Conservation (phyloP, 2,888 invertebrate genomes). For the Rhingia campestris region DNA sequence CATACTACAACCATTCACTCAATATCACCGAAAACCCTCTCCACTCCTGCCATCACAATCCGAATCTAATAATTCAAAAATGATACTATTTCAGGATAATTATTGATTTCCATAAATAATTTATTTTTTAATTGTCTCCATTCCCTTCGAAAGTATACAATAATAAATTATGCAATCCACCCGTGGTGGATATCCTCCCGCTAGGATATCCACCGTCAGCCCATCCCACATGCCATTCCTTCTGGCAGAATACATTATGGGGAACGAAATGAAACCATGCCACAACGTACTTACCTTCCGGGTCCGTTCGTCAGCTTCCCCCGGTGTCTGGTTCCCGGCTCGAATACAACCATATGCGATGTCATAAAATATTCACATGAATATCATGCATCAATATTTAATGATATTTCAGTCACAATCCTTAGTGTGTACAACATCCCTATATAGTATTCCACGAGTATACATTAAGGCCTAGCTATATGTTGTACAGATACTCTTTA, state of each 20-base stretch:
- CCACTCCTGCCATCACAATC: no score
- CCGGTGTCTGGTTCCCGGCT: conserved; percentile 55
- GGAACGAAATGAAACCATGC: conserved; percentile 7
- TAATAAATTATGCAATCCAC: conserved; percentile 16
- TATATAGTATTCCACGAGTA: conserved; percentile 13
- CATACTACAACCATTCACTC: no score
- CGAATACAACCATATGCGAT: conserved; percentile 61
- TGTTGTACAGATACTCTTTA: conserved; percentile 16
- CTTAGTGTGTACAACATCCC: conserved; percentile 47
- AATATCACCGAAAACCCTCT: no score
- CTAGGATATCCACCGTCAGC: conserved; percentile 11
- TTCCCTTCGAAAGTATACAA: neutral
- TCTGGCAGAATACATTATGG: conserved; percentile 14
- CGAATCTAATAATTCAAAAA: no score
- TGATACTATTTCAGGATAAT: no score
- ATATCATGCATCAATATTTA: conserved; percentile 72
- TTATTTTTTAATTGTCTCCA: neutral
- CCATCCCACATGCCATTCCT: conserved; percentile 12
- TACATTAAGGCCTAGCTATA: conserved; percentile 29
- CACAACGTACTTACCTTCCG: conserved; percentile 41
- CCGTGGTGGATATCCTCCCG: neutral
- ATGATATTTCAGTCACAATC: conserved; percentile 63
- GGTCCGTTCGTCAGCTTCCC: conserved; percentile 44
- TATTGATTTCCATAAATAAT: neutral
- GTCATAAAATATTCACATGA: conserved; percentile 73